Base-by-base conservation (phyloP, 2,113 vertebrate genomes). In the Ammospiza caudacuta region DNA sequence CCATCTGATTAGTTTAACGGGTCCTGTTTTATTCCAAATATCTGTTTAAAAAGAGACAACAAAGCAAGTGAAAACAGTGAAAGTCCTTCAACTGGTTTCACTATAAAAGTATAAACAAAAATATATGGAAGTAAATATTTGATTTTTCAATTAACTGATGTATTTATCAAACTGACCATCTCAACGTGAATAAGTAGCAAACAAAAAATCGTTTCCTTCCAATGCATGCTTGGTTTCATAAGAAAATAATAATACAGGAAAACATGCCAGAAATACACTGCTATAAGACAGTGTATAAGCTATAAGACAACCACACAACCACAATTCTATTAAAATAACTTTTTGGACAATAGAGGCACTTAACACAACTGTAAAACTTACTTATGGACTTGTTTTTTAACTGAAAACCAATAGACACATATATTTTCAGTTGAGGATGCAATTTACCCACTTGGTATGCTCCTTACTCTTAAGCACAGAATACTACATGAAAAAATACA, bases 11-110 rank as follows among this genome's bases (percentile, higher is more conserved):
- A 99, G 92, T 95, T 99, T 99, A 95, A 99, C 99, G 19, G 99
- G 98, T 82, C 99, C 99, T 3, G 99, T 99, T 98, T 99, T 99
- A 96, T 99, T 99, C 97, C 99, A 99, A 90, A 99, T 98, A 98
- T 99, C 99, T 99, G 96, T 96, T 92, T 74, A 94, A 91, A 96
- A 97, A 84, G 24, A 90, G 66, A 83, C 10, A 89, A 68, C 55
- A 91, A 82, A 95, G 84, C 41, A 87, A 25, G 19, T 14, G 4
- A 96, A 72, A 89, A 46, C 7, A 70, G 47, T 12, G 22, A 9
- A 92, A 75, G 18, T 62, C 12, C 9, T 83, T 89, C 25, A 63
- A n/a, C 4, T 67, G 16, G 20, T 72, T 64, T 73, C 35, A 69
- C 23, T 0, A 0, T 37, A 81, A 64, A 4, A 69, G 39, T 9